Base-by-base conservation (phyloP, 2,888 invertebrate species). In the Bombylius major region DNA sequence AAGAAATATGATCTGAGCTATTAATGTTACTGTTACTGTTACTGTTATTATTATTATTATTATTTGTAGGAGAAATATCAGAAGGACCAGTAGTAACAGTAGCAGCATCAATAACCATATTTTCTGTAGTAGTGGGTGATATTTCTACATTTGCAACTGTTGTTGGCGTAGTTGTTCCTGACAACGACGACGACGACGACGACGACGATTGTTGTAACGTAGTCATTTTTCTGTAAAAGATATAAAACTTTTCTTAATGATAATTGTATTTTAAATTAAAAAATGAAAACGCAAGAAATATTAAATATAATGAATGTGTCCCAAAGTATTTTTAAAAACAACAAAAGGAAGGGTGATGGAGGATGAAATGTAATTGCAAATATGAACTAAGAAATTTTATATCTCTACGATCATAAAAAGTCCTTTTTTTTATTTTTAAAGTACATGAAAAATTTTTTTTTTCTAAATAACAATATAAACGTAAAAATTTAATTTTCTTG, bases 401-500 rank as follows among this genome's bases (percentile, higher is more conserved):
- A 23, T 23, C 23, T 23, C 23, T 23, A 23, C 23, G 23, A 23
- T 23, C 23, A 23, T 23, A 23, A 23, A n/a, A 23, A 23, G 23
- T 23, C 23, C 23, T 23, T 23, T 23, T 23, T 23, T 23, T 23
- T 23, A 23, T 23, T 23, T 23, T 23, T 23, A 23, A 23, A 23
- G 2, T 23, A 23, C 1, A 23, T 23, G 23, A 23, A 23, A n/a
- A 23, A 23, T 23, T 23, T 23, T 23, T 34, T 48, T 54, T 51
- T 54, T 49, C 45, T 53, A 55, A 54, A 55, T 50, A 59, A 55
- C 48, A 53, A 53, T 53, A 54, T n/a, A 39, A 50, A 54, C 51
- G 55, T 57, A 59, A 59, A 59, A 59, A 55, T 59, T 59, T 59
- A 57, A 59, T 59, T 57, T 59, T 57, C 51, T 23, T 47, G 3